Conservation (phyloP, 2,113 vertebrate species). For the Tragelaphus strepsiceros region DNA sequence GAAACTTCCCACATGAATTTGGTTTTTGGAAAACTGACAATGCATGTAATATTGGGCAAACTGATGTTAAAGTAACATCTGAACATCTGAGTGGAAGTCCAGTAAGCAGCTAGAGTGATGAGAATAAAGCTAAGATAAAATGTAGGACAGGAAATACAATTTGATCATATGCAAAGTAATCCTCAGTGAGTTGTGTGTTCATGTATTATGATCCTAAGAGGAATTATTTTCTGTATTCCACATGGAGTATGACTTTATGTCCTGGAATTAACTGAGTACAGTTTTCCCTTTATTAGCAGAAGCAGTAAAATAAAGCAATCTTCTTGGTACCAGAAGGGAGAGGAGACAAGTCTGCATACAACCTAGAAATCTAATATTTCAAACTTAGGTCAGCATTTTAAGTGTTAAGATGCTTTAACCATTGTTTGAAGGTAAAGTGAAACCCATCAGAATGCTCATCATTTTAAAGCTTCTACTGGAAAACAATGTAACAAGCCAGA, state of each 20-base stretch:
- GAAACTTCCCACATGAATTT: background rate
- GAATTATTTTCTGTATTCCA: background rate
- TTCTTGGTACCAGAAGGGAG: background rate
- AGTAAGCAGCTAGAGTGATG: background rate
- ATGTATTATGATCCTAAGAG: background rate
- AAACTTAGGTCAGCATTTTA: background rate
- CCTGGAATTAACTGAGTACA: background rate
- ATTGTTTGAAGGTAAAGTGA: background rate
- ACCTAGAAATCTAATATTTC: background rate
- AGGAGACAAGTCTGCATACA: background rate
- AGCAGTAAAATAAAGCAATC: background rate
- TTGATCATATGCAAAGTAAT: background rate
- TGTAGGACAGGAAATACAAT: background rate
- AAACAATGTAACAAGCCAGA: rapidly evolving
- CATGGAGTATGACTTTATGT: background rate
- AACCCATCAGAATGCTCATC: background rate
- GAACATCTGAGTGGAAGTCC: background rate
- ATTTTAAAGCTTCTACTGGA: background rate
- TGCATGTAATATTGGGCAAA: background rate
- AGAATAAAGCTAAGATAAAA: background rate
- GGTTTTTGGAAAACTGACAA: background rate
- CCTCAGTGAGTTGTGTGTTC: background rate
- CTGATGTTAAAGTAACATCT: background rate
- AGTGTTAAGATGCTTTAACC: background rate
- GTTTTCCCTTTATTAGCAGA: background rate